Evolutionary conservation across 2,797 vertebrate genomes (phyloP).

Genomic region (Melanotaenia parkinsoni): DNA sequence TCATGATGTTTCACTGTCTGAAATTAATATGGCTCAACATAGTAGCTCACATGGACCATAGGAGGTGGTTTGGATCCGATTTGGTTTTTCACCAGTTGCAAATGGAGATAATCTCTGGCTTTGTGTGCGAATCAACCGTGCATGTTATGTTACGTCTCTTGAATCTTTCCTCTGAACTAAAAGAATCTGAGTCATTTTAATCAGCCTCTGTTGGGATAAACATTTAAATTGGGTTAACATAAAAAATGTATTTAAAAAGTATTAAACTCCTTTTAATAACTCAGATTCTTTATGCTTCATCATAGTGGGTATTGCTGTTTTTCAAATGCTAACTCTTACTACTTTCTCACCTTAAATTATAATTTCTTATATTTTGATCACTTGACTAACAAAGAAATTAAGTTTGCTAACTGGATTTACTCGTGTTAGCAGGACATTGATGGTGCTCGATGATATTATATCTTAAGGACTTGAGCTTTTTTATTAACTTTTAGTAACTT

Average conservation of each 20-base stretch:
- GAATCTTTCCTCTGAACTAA: slow-evolving; percentile 5
- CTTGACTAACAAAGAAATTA: slow-evolving; percentile 4
- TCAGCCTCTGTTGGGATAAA: neutral
- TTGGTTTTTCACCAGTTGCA: slow-evolving; percentile 22
- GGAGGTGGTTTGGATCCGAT: slow-evolving; percentile 12
- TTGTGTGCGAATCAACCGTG: slow-evolving; percentile 33
- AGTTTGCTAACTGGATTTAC: slow-evolving; percentile 47
- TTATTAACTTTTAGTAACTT: neutral
- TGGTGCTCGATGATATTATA: neutral
- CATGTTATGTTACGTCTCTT: slow-evolving; percentile 37
- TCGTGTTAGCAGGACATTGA: slow-evolving; percentile 31
- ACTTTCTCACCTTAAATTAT: neutral
- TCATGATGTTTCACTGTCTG: slow-evolving; percentile 16
- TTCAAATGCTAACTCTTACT: neutral
- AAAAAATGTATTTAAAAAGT: neutral
- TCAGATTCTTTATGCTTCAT: slow-evolving; percentile 26
- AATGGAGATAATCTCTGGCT: slow-evolving; percentile 25
- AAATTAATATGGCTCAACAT: slow-evolving; percentile 45
- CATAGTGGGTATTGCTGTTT: neutral
- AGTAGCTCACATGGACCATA: neutral
- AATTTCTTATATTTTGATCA: neutral
- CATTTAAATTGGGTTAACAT: neutral
- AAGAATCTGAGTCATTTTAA: slow-evolving; percentile 56
- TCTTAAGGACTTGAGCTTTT: neutral
- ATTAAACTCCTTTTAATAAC: slow-evolving; percentile 12